These are phyloP conservation scores for Muscina levida DNA, from an alignment of 2,888 invertebrate species.

Conservation along the genomic window DNA sequence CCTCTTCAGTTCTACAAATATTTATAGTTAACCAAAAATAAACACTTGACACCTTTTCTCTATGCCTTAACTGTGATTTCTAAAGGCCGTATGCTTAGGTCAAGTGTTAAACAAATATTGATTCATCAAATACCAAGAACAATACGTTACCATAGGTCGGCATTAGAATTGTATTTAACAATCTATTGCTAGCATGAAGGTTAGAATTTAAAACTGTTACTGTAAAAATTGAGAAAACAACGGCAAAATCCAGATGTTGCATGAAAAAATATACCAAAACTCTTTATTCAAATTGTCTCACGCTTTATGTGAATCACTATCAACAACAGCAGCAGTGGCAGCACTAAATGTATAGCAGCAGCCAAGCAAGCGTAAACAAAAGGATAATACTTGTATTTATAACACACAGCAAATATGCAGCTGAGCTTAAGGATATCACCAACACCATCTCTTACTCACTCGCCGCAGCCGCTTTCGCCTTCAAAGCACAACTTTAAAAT, in stretches of 20 bases:
- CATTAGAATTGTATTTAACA: conserved; percentile 16
- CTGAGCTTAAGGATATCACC: conserved; percentile 58
- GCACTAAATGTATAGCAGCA: conserved; percentile 13
- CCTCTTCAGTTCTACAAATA: too few relatives aligned
- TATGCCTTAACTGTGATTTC: background rate
- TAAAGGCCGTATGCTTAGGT: background rate
- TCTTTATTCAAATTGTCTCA: conserved; percentile 61
- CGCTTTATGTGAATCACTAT: conserved; percentile 64
- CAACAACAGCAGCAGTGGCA: conserved; percentile 42
- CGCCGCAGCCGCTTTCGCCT: too few relatives aligned
- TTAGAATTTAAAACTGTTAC: conserved; percentile 53
- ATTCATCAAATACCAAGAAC: conserved; percentile 3
- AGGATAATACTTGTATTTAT: conserved; percentile 67
- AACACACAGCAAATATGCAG: conserved; percentile 50
- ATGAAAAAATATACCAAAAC: conserved; percentile 46
- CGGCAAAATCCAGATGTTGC: background rate
- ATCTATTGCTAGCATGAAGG: conserved; percentile 39
- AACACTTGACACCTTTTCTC: background rate
- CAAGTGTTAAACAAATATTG: conserved; percentile 25
- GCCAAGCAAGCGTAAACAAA: conserved; percentile 65
- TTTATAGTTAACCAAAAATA: conserved; percentile 22
- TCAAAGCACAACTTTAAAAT: conserved; percentile 26
- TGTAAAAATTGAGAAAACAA: background rate
- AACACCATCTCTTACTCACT: conserved; percentile 36
- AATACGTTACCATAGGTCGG: background rate